Percentiles rank a stretch among this genome's conserved stretches.
phyloP scores from a whole-genome alignment of 2,888 invertebrate species.

The Pilophorus perplexus region DNA sequence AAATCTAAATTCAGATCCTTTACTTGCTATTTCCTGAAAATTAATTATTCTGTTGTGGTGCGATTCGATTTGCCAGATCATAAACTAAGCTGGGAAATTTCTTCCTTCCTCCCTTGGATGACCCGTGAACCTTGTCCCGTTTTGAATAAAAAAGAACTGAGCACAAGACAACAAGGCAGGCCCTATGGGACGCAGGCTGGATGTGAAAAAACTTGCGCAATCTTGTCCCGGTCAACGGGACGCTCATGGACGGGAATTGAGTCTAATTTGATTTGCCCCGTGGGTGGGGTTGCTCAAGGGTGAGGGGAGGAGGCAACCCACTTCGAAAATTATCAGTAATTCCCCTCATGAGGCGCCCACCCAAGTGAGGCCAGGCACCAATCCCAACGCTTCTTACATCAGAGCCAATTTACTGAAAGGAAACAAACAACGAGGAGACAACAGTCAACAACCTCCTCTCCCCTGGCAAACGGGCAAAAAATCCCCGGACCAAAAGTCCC shows the following conservation, averaged over 20 bases:
- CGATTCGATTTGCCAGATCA: no score
- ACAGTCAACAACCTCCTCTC: constrained; percentile 33
- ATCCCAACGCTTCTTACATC: constrained; percentile 39
- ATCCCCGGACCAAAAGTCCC: background rate
- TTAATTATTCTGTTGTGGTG: no score
- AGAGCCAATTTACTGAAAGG: constrained; percentile 25
- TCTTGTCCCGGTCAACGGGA: constrained; percentile 13
- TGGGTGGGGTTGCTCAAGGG: no score
- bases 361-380: constrained; percentile 38
- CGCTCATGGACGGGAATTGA: constrained; percentile 37
- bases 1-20: no score
- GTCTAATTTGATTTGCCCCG: constrained; percentile 37
- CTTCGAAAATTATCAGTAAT: constrained; percentile 39
- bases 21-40: no score
- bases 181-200: constrained; percentile 26
- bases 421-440: constrained; percentile 33
- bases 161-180: constrained; percentile 6
- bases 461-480: background rate
- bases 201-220: constrained; percentile 32
- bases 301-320: constrained; percentile 23
- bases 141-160: no score
- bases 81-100: no score
- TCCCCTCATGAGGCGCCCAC: constrained; percentile 41
- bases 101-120: no score
- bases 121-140: no score